phyloP scores from a whole-genome alignment of 2,797 vertebrate species.

The Aphelocoma californica region DNA sequence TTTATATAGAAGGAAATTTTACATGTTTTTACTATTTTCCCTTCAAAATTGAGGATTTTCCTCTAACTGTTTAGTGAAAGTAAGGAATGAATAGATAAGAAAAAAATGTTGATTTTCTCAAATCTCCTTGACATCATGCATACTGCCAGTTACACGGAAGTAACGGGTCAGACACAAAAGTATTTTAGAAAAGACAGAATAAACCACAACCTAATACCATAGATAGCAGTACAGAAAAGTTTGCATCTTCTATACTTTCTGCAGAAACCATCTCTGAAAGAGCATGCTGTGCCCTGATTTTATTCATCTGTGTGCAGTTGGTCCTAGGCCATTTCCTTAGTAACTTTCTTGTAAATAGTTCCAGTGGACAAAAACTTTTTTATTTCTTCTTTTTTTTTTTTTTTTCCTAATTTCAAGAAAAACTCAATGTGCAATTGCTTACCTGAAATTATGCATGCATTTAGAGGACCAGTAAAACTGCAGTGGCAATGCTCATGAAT shows the following conservation, averaged over 20 bases:
- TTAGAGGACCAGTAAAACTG: background rate
- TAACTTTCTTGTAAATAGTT: background rate
- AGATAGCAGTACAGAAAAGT: background rate
- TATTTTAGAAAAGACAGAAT: background rate
- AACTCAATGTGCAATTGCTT: conserved; percentile 2
- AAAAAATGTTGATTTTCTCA: background rate
- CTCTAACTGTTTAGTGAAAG: background rate
- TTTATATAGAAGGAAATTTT: background rate
- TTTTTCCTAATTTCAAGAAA: background rate
- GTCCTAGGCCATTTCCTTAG: background rate
- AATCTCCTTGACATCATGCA: background rate
- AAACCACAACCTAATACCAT: background rate
- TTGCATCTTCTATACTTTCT: background rate
- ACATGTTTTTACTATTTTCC: background rate
- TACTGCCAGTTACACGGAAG: background rate
- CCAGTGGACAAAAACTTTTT: background rate
- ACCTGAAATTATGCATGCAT: background rate
- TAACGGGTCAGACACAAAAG: background rate
- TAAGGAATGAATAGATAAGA: background rate
- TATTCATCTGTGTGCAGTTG: background rate
- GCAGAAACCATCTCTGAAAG: background rate
- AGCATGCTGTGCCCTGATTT: background rate
- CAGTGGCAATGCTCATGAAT: background rate
- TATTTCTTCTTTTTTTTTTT: background rate
- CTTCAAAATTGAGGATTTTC: background rate